Percentiles rank a stretch among this genome's conserved stretches.
Evolutionary conservation across 2,888 invertebrate species (phyloP).

Genomic region (Plagiodera versicolora): DNA sequence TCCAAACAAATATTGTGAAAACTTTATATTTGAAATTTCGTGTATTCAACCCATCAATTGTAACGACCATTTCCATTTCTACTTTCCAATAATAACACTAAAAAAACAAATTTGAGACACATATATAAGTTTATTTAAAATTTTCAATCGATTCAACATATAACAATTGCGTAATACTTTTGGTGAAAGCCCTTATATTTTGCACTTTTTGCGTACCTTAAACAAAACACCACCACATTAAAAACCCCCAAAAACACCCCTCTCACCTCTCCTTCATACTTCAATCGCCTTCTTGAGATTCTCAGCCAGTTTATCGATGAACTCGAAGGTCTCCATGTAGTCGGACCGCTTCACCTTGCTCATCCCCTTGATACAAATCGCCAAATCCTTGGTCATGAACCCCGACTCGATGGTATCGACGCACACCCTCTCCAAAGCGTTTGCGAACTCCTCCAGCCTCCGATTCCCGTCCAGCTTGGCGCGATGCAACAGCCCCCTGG

Average conservation of each 20-base stretch:
- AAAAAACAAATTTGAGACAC: no score
- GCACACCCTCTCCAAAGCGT: slow-evolving; percentile 86
- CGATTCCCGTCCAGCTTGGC: slow-evolving; percentile 90
- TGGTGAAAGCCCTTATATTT: slow-evolving; percentile 7
- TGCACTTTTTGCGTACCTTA: slow-evolving; percentile 8
- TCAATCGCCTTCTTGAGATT: slow-evolving; percentile 68
- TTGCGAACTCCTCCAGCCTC: slow-evolving; percentile 76
- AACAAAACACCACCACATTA: slow-evolving; percentile 3
- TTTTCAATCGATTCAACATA: no score
- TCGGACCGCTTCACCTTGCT: slow-evolving; percentile 74
- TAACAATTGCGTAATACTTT: slow-evolving; percentile 8
- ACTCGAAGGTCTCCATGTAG: slow-evolving; percentile 96
- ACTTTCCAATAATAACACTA: no score
- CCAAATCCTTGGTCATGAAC: slow-evolving; percentile 97
- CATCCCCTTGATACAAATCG: slow-evolving; percentile 96
- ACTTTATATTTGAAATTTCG: no score
- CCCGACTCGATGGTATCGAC: slow-evolving; percentile 94
- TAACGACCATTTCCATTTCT: no score
- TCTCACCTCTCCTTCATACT: slow-evolving; percentile 11
- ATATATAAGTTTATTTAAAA: background rate
- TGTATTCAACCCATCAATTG: no score
- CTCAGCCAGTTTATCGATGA: slow-evolving; percentile 91
- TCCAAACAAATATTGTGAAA: no score
- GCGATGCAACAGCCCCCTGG: slow-evolving; percentile 79
- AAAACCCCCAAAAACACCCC: background rate